phyloP scores from a whole-genome alignment of 2,888 invertebrate genomes.

The Diadegma fenestrale region DNA sequence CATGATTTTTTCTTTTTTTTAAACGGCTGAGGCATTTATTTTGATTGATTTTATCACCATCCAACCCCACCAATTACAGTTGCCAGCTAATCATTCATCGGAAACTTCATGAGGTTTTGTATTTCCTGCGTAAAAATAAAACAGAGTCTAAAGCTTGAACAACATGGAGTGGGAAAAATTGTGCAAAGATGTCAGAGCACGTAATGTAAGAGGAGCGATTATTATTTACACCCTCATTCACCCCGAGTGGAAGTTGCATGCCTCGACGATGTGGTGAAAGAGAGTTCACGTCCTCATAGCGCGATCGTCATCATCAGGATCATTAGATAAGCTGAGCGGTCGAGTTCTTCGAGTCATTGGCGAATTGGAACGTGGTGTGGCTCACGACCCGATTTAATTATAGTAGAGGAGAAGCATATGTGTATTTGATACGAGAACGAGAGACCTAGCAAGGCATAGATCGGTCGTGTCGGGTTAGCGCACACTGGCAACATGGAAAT shows the following conservation, averaged over 20 bases:
- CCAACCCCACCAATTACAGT: too few relatives aligned
- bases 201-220: neutral
- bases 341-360: conserved; percentile 75
- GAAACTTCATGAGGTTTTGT: neutral
- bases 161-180: neutral
- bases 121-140: neutral
- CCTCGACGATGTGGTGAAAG: neutral
- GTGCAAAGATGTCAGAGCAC: neutral
- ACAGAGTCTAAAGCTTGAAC: neutral
- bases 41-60: too few relatives aligned
- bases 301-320: conserved; percentile 28
- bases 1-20: too few relatives aligned
- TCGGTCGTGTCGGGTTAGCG: conserved; percentile 57
- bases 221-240: conserved; percentile 45
- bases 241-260: neutral
- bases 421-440: conserved; percentile 21
- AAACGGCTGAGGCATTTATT: too few relatives aligned
- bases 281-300: conserved; percentile 24
- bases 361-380: conserved; percentile 77
- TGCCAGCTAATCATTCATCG: neutral
- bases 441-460: conserved; percentile 67
- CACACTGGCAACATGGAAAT: conserved; percentile 4
- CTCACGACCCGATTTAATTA: conserved; percentile 74
- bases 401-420: conserved; percentile 43
- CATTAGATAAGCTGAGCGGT: conserved; percentile 44